Conservation (phyloP, 2,888 invertebrate species). For the Meiosimyza decipiens region DNA sequence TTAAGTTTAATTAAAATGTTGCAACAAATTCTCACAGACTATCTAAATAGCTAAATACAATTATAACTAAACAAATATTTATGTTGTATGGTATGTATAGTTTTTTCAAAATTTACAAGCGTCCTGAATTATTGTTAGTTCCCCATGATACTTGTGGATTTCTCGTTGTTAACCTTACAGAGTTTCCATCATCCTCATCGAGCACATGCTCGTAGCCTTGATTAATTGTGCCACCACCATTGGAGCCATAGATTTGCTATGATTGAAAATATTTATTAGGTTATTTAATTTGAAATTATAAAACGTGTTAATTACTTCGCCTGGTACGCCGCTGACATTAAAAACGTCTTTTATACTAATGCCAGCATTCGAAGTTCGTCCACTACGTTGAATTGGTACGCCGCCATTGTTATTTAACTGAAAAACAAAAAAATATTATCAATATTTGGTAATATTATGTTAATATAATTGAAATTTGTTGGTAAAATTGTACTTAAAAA, state of each 20-base stretch:
- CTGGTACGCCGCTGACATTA: conserved; percentile 71
- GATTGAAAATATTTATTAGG: background rate
- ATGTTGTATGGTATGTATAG: no score
- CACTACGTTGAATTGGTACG: conserved; percentile 70
- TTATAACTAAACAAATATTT: no score
- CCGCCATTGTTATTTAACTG: conserved; percentile 73
- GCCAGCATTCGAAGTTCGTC: conserved; percentile 80
- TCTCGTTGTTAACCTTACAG: conserved; percentile 78
- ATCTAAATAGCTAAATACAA: no score
- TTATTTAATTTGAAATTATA: background rate
- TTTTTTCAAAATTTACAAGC: conserved; percentile 52
- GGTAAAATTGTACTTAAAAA: background rate
- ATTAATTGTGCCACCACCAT: conserved; percentile 79
- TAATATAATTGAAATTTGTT: background rate
- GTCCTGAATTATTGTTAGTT: conserved; percentile 64
- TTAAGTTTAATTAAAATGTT: no score
- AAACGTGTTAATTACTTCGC: conserved; percentile 53
- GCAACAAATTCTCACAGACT: no score
- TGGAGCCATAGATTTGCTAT: conserved; percentile 60
- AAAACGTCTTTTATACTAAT: conserved; percentile 86
- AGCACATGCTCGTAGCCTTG: conserved; percentile 78
- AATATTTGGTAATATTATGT: background rate
- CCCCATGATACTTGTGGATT: conserved; percentile 72
- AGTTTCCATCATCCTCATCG: conserved; percentile 78
- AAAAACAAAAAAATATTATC: conserved; percentile 16